Evolutionary conservation across 2,888 invertebrate genomes (phyloP).

Genomic region (Fragum whitleyi): DNA sequence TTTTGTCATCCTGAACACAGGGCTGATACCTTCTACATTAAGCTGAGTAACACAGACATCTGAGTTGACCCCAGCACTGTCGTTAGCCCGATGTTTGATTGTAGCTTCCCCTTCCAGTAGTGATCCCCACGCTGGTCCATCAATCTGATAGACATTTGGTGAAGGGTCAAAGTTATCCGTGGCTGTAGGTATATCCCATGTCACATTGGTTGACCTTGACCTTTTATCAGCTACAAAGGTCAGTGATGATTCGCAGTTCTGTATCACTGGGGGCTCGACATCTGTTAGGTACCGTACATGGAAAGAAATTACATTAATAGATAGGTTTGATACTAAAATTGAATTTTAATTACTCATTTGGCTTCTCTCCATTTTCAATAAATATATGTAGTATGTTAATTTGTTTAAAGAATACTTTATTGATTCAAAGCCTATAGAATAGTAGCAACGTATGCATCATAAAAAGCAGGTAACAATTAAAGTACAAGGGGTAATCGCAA

Average conservation of each 20-base stretch:
- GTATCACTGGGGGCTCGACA: slow-evolving; percentile 9
- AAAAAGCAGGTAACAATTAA: too few species aligned
- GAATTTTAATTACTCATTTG: too few species aligned
- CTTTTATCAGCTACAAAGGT: slow-evolving; percentile 4
- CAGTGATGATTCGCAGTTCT: background rate
- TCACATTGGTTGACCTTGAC: slow-evolving; percentile 7
- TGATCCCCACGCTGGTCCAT: background rate
- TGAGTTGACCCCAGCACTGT: slow-evolving; percentile 1
- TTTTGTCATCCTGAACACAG: too few species aligned
- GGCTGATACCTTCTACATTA: background rate
- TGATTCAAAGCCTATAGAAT: too few species aligned
- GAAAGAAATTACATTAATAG: background rate
- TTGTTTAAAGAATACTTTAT: too few species aligned
- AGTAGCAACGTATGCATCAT: too few species aligned
- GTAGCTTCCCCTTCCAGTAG: background rate
- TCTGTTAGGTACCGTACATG: background rate
- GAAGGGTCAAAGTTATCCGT: background rate
- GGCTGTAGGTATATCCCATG: slow-evolving; percentile 6
- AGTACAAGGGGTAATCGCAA: too few species aligned
- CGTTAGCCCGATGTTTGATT: background rate
- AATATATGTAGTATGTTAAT: too few species aligned
- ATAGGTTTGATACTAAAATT: background rate
- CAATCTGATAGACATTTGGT: background rate
- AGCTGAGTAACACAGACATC: background rate
- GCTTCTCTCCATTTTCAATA: too few species aligned